These are phyloP conservation scores for Ceryle rudis DNA, from an alignment of 2,797 vertebrate species.

Conservation along the genomic window DNA sequence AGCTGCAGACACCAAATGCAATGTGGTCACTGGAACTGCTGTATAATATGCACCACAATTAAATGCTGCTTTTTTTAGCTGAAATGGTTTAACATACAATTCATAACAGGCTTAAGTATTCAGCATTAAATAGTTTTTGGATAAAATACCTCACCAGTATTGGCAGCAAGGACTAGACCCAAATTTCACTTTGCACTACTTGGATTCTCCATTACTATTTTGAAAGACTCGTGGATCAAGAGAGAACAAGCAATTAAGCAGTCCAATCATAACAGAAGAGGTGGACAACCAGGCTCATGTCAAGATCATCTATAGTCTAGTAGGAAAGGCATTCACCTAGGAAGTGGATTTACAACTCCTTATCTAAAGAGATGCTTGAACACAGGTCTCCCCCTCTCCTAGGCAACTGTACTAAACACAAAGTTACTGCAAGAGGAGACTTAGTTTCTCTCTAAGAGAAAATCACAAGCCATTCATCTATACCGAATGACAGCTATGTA, in stretches of 20 bases:
- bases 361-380: not conserved
- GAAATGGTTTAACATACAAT: constrained; percentile 16
- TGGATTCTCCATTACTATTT: constrained; percentile 1
- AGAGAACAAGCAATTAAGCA: not conserved
- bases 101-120: constrained; percentile 9
- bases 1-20: not conserved
- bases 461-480: not conserved
- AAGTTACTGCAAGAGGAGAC: not conserved
- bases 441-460: not conserved
- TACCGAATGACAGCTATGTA: not conserved
- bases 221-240: not conserved
- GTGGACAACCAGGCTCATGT: not conserved
- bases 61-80: constrained; percentile 10
- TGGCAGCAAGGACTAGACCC: not conserved
- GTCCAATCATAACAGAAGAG: not conserved
- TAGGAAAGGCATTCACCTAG: not conserved
- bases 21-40: not conserved
- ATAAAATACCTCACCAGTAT: not conserved
- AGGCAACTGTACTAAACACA: not conserved
- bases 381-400: not conserved
- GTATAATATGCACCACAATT: not conserved
- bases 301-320: not conserved
- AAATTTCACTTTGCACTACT: not conserved
- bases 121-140: not conserved
- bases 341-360: not conserved